Conservation (phyloP, 2,113 vertebrate species). For the Phoenicopterus ruber region DNA sequence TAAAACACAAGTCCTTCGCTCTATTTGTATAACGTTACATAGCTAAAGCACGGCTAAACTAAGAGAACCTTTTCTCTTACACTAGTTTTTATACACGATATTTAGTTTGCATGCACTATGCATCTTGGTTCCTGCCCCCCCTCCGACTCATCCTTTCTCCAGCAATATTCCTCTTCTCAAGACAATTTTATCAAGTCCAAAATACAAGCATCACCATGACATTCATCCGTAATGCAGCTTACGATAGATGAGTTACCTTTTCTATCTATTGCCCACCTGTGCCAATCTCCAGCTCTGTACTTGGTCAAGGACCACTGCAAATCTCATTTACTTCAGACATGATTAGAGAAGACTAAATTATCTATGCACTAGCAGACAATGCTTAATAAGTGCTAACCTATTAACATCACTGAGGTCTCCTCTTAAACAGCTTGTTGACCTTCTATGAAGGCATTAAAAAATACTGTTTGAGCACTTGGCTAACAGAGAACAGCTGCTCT, state of each 20-base stretch:
- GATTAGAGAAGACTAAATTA: not conserved
- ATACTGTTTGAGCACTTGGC: not conserved
- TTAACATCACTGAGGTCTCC: not conserved
- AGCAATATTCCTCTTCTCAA: not conserved
- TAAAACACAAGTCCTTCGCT: not conserved
- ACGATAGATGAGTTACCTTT: not conserved
- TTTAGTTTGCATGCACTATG: not conserved
- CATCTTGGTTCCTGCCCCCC: not conserved
- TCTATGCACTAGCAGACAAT: not conserved
- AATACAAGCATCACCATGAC: not conserved
- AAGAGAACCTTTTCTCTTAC: not conserved
- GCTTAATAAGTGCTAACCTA: not conserved
- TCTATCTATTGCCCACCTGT: not conserved
- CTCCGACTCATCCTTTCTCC: not conserved
- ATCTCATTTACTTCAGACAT: not conserved
- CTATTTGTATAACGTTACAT: not conserved
- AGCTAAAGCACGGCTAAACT: not conserved
- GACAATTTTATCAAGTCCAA: not conserved
- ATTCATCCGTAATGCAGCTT: not conserved
- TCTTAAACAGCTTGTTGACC: not conserved
- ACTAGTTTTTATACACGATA: not conserved
- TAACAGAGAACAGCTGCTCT: not conserved
- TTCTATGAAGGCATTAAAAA: not conserved
- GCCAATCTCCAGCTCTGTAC: not conserved
- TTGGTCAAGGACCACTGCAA: not conserved